Evolutionary conservation across 2,797 vertebrate genomes (phyloP).

Genomic region (Poeciliopsis gracilis): DNA sequence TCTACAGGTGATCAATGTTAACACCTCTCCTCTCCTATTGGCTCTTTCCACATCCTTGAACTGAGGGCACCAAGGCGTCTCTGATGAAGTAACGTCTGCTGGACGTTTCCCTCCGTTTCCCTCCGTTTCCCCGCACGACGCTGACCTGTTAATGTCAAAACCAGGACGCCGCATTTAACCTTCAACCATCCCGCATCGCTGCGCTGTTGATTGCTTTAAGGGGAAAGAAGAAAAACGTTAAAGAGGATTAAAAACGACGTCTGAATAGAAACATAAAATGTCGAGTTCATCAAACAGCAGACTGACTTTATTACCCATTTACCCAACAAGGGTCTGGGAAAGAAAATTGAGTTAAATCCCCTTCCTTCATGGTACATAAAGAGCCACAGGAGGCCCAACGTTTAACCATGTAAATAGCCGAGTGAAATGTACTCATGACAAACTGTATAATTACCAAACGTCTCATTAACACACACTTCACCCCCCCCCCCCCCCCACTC

Average conservation of each 20-base stretch:
- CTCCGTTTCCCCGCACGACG: not conserved
- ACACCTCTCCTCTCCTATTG: not conserved
- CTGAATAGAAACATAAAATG: not conserved
- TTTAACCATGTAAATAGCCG: constrained; percentile 51
- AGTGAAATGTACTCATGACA: constrained; percentile 45
- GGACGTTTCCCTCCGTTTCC: not conserved
- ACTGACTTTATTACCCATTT: constrained; percentile 1
- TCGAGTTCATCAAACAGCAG: not conserved
- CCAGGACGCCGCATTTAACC: not conserved
- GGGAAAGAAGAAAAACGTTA: not conserved
- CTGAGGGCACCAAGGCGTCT: not conserved
- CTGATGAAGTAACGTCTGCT: not conserved
- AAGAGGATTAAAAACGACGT: not conserved
- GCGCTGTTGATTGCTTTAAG: not conserved
- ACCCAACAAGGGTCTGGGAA: constrained; percentile 17
- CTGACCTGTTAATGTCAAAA: not conserved
- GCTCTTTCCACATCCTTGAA: not conserved
- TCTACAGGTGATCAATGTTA: not conserved
- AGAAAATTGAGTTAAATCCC: constrained; percentile 2
- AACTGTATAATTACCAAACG: constrained; percentile 50
- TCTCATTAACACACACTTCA: constrained; percentile 64
- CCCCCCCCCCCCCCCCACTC: too few relatives aligned
- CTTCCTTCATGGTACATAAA: constrained; percentile 34
- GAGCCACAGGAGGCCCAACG: constrained; percentile 58
- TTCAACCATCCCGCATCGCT: not conserved